Evolutionary conservation across 30 jellyfish, hydroid and myxozoan species (phyloP), one percentile per base, ranked within the genome.

Genomic region (Nemopilema nomurai): DNA sequence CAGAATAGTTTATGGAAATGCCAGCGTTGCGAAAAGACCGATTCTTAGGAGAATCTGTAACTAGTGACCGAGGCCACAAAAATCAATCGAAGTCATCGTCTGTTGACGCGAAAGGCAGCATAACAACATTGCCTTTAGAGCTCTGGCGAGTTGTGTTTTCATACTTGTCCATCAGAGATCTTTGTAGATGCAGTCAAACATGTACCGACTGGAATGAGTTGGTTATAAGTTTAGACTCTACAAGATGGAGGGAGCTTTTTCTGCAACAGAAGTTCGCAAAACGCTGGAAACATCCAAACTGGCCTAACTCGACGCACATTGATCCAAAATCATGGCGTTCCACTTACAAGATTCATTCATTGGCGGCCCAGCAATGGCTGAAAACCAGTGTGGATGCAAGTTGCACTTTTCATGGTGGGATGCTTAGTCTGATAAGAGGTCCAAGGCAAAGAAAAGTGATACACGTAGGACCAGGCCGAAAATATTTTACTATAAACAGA

Each of bases 251-350:
- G 63, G 93, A 85, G 53, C 71, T 91, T 32, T 91, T 87, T 76
- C 91, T 91, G 21, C 93, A 79, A 33, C 92, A 80, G 62, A 80
- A 86, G 28, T 71, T 32, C 26, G 86, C 89, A 6, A 91, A 81
- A 74, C 79, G 97, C 32, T 91, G 97, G 97, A 91, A 86, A 87
- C 97, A 85, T 52, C 97, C 97, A 17, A 74, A 85, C 76, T 91
- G 97, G 97, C 97, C 97, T 0, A 91, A 82, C 74, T 25, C 90
- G 24, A 62, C 91, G 1, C 87, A 86, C 19, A 67, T 67, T 28
- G 89, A 86, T 49, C 96, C 96, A 18, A 69, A 41, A 50, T 85
- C 96, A 29, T 91, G 97, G 97, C 86, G 87, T 49, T 67, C 77
- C 52, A 75, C 93, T 30, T 91, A 91, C 79, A 81, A 78, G 66